Percentiles rank a stretch among this genome's conserved stretches.
phyloP scores from a whole-genome alignment of 2,888 invertebrate genomes.

The Nemoura dubitans region DNA sequence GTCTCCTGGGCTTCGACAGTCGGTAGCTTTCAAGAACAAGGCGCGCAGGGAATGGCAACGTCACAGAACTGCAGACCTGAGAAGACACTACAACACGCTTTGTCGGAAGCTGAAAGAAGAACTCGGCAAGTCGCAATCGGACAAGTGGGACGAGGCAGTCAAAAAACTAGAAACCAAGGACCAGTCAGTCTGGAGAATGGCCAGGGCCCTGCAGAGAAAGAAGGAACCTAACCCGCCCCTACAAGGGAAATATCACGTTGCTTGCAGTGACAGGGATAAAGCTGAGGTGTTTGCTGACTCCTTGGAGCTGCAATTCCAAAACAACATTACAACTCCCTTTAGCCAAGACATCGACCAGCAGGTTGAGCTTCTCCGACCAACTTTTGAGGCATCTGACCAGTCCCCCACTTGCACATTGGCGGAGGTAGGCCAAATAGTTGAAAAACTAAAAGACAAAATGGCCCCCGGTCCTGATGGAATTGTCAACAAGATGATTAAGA shows the following conservation, averaged over 20 bases:
- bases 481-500: constrained; percentile 48
- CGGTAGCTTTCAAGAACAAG: too few relatives aligned
- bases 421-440: neutral
- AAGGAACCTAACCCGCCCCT: neutral
- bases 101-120: too few relatives aligned
- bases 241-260: neutral
- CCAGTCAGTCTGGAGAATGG: neutral
- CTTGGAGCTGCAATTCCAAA: neutral
- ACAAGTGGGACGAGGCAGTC: neutral
- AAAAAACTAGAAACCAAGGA: neutral
- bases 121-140: too few relatives aligned
- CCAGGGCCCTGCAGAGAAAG: neutral
- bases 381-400: too few relatives aligned
- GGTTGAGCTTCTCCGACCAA: too few relatives aligned
- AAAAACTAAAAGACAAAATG: neutral
- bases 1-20: neutral
- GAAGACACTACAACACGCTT: too few relatives aligned
- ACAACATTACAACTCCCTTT: too few relatives aligned
- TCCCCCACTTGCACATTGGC: neutral
- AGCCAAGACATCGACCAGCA: too few relatives aligned
- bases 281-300: constrained; percentile 1
- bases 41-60: too few relatives aligned
- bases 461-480: constrained; percentile 18
- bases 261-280: constrained; percentile 9
- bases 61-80: too few relatives aligned